These are phyloP conservation scores for Oxytorus armatus DNA, from an alignment of 2,888 invertebrate genomes.

Conservation along the genomic window DNA sequence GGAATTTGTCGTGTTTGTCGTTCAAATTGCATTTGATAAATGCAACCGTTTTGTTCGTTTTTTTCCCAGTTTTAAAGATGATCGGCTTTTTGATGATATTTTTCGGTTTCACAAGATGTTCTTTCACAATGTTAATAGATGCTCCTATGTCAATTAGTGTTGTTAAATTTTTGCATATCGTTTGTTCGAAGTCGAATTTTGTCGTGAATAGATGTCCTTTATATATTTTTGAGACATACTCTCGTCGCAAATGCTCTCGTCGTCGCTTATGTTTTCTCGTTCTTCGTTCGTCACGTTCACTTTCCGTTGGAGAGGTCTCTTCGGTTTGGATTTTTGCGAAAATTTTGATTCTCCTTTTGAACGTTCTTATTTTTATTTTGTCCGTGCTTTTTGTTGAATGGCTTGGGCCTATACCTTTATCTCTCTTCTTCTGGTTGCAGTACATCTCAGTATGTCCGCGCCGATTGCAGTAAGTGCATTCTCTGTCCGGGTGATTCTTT, in stretches of 20 bases:
- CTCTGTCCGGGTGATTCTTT: conserved; percentile 45
- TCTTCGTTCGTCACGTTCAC: conserved; percentile 34
- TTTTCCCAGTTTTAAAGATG: conserved; percentile 42
- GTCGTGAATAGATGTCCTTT: conserved; percentile 40
- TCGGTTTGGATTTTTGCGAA: conserved; percentile 47
- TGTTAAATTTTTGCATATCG: conserved; percentile 36
- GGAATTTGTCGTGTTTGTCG: conserved; percentile 46
- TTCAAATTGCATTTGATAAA: conserved; percentile 49
- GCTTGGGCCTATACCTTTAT: conserved; percentile 47
- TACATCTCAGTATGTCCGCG: conserved; percentile 44
- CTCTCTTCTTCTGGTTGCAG: conserved; percentile 48
- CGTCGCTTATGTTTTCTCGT: conserved; percentile 40
- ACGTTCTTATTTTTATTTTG: too few species aligned
- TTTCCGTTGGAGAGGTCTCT: conserved; percentile 47
- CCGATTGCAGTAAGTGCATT: conserved; percentile 43
- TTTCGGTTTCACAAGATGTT: conserved; percentile 43
- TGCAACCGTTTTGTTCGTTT: conserved; percentile 37
- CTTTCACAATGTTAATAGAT: conserved; percentile 49
- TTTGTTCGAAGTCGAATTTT: conserved; percentile 37
- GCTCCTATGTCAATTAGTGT: conserved; percentile 48
- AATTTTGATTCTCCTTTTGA: not conserved
- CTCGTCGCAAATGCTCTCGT: conserved; percentile 36
- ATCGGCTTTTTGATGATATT: conserved; percentile 48
- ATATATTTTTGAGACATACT: conserved; percentile 49
- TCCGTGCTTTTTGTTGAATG: conserved; percentile 51